Evolutionary conservation across 2,888 invertebrate genomes (phyloP), one percentile per base, ranked within the genome.

Genomic region (Geophilus truncorum): DNA sequence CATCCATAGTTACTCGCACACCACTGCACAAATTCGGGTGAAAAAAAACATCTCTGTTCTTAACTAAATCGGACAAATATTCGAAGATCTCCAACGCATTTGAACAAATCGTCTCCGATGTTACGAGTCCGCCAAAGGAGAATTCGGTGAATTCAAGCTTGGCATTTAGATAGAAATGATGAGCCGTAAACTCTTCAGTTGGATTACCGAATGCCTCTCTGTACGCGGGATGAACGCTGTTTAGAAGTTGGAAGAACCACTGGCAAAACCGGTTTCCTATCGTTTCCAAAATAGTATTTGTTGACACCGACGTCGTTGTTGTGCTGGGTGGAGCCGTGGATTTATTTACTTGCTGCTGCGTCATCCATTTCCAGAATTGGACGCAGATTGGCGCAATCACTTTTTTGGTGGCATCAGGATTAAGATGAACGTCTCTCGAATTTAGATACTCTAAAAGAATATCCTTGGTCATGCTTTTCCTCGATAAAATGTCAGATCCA

Each of bases 91-190:
- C 45, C 3, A 18, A 18, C 18, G 51, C 51, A 18, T 7, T 51
- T 18, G 3, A 21, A 7, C 18, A 21, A n/a, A 7, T 25, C 81
- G 76, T 76, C 81, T 79, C 28, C 45, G 78, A 40, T 75, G 23
- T 18, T 78, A 75, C 30, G 25, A 12, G 28, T 10, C 70, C 70
- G 1, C 10, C 70, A 1, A 3, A 12, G 9, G 4, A 12, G 12
- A 25, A 70, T 25, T 23, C 70, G 0, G 70, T 70, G 9, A 70
- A 9, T 10, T 25, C 1, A 5, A 85, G 81, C 34, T 82, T 86
- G 34, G 89, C 88, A 84, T 91, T 90, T 9, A 85, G 84, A 89
- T 89, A 91, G 83, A 91, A 90, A 84, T 91, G 91, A 32, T 88
- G 87, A 0, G 86, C 80, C 28, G 87, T 88, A 30, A 91, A 86